Evolutionary conservation across 2,113 vertebrate genomes (phyloP), one percentile per base, ranked within the genome.

Genomic region (Megaceryle maxima): DNA sequence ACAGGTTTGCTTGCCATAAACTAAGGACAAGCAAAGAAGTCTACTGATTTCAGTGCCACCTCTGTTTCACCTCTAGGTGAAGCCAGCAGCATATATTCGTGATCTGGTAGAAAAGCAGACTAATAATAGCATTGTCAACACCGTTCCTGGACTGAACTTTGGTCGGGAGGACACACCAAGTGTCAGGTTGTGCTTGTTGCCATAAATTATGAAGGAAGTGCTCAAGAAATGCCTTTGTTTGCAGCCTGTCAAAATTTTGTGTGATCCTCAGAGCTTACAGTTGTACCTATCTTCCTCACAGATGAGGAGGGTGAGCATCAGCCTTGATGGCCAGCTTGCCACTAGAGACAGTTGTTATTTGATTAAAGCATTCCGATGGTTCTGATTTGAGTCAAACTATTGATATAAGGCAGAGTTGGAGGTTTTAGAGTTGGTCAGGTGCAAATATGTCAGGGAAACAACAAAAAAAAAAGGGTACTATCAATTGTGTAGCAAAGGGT

Each of bases 241-340:
- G 57, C 6, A 86, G 11, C 11, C 35, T 29, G 17, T 48, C 15
- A 50, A 82, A 50, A 10, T 31, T 72, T 59, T 56, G 8, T 51
- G 21, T 6, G 70, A 31, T 13, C 37, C 11, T 85, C 28, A 35
- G 43, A 70, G 17, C 18, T 62, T 57, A 43, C 9, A 20, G n/a
- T n/a, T 14, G 12, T 41, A 35, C 17, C 10, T 41, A 5, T 64
- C 25, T 48, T 86, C 22, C 16, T 79, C 75, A 67, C 17, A 48
- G 26, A 53, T 28, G 14, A 53, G 14, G 11, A 74, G 5, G 0
- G 1, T 56, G 16, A 50, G 3, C 37, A 7, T 22, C 5, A 75
- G 16, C 37, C 31, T 63, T 62, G 28, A 44, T 5, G 4, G 28
- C n/a, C 56, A 63, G 2, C 16, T 76, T 75, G 33, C 11, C 16